Conservation (phyloP, 2,888 invertebrate species). For the Idaea straminata region DNA sequence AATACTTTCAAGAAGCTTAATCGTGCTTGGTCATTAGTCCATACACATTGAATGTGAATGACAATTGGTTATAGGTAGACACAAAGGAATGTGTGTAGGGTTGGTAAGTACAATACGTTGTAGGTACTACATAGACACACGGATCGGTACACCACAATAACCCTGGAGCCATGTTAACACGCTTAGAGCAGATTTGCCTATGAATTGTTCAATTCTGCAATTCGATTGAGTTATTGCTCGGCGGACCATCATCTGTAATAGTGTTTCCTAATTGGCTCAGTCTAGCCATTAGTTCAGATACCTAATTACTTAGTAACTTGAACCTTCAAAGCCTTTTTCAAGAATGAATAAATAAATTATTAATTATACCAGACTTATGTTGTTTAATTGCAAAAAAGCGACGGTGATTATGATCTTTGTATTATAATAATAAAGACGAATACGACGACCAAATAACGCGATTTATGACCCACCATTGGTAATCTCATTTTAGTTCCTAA, state of each 20-base stretch:
- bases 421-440: not conserved
- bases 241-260: slow-evolving; percentile 47
- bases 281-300: slow-evolving; percentile 32
- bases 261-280: slow-evolving; percentile 43
- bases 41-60: slow-evolving; percentile 6
- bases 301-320: slow-evolving; percentile 20
- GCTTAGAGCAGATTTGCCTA: slow-evolving; percentile 71
- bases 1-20: slow-evolving; percentile 44
- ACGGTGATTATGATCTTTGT: not conserved
- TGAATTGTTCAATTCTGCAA: slow-evolving; percentile 68
- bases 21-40: slow-evolving; percentile 22
- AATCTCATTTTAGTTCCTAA: not conserved
- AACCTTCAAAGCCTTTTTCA: not conserved
- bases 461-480: too few species aligned
- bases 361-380: not conserved
- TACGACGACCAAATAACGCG: too few species aligned
- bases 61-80: not conserved
- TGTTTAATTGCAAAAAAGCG: not conserved
- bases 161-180: slow-evolving; percentile 70
- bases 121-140: slow-evolving; percentile 38
- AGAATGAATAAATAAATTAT: not conserved
- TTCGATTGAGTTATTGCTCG: slow-evolving; percentile 60
- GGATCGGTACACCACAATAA: slow-evolving; percentile 65
- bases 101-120: slow-evolving; percentile 32
- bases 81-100: slow-evolving; percentile 24